Conservation (phyloP, 2,888 invertebrate genomes). For the Gandaritis pyraliata region DNA sequence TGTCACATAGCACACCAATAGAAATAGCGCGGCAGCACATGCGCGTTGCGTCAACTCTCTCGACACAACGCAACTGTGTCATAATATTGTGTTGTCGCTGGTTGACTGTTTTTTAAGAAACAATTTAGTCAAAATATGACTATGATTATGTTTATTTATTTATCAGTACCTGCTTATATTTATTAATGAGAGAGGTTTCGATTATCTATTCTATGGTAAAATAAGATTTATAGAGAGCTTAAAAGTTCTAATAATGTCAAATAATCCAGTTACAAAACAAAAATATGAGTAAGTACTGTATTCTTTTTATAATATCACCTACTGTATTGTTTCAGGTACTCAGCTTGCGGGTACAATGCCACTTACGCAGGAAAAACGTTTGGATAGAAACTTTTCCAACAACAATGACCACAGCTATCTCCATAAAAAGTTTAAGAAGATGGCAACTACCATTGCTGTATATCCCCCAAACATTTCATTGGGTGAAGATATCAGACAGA, state of each 20-base stretch:
- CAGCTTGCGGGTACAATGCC: slow-evolving; percentile 76
- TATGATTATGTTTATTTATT: neutral
- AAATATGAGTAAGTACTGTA: too few species aligned
- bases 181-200: too few species aligned
- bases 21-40: slow-evolving; percentile 75
- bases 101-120: slow-evolving; percentile 51
- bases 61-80: slow-evolving; percentile 57
- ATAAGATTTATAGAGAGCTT: too few species aligned
- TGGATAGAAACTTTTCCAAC: slow-evolving; percentile 77
- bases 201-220: too few species aligned
- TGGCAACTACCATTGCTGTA: slow-evolving; percentile 86
- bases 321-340: slow-evolving; percentile 67
- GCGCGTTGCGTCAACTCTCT: slow-evolving; percentile 77
- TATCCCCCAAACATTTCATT: slow-evolving; percentile 66
- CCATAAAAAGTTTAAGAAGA: slow-evolving; percentile 97
- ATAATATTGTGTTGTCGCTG: slow-evolving; percentile 37
- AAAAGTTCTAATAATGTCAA: too few species aligned
- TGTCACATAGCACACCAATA: slow-evolving; percentile 80
- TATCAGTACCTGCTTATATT: too few species aligned
- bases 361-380: slow-evolving; percentile 80
- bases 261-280: too few species aligned
- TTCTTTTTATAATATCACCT: neutral
- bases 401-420: slow-evolving; percentile 90
- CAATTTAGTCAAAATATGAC: slow-evolving; percentile 32
- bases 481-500: slow-evolving; percentile 64